phyloP scores from a whole-genome alignment of 2,888 invertebrate species.

The Drosophila nr. fundita region DNA sequence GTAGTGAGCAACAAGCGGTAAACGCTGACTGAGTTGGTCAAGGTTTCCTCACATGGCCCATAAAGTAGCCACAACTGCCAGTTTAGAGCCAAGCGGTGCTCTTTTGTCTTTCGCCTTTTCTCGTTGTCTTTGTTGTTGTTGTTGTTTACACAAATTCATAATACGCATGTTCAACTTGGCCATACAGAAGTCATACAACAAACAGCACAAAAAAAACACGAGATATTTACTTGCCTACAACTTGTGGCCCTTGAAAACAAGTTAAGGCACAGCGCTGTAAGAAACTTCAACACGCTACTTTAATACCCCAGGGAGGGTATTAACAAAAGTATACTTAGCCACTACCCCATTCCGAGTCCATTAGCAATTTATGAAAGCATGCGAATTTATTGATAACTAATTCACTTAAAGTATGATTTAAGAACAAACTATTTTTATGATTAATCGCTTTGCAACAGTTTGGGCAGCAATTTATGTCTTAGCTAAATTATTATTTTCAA shows the following conservation, averaged over 20 bases:
- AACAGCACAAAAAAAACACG: constrained; percentile 5
- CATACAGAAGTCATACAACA: constrained; percentile 23
- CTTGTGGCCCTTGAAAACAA: constrained; percentile 58
- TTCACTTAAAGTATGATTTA: neutral
- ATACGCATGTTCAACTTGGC: constrained; percentile 55
- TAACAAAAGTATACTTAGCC: neutral
- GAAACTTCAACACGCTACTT: constrained; percentile 24
- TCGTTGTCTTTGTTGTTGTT: constrained; percentile 18
- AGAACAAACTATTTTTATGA: neutral
- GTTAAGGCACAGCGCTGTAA: constrained; percentile 26
- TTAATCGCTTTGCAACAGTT: neutral
- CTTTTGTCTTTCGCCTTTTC: constrained; percentile 37
- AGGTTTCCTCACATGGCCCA: constrained; percentile 66
- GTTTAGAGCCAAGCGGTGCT: constrained; percentile 44
- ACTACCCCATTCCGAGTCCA: neutral
- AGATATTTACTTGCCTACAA: constrained; percentile 40
- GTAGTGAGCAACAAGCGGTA: constrained; percentile 48
- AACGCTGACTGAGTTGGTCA: constrained; percentile 72
- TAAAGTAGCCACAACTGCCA: constrained; percentile 52
- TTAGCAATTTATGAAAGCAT: neutral
- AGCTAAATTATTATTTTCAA: neutral
- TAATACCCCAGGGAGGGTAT: constrained; percentile 14
- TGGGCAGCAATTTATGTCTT: neutral
- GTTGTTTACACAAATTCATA: constrained; percentile 56
- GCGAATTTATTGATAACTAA: neutral